A percentile compares a stretch with the other conserved stretches of the same genome.
Conservation (phyloP, 2,113 vertebrate species). For the Spheniscus mendiculus region DNA sequence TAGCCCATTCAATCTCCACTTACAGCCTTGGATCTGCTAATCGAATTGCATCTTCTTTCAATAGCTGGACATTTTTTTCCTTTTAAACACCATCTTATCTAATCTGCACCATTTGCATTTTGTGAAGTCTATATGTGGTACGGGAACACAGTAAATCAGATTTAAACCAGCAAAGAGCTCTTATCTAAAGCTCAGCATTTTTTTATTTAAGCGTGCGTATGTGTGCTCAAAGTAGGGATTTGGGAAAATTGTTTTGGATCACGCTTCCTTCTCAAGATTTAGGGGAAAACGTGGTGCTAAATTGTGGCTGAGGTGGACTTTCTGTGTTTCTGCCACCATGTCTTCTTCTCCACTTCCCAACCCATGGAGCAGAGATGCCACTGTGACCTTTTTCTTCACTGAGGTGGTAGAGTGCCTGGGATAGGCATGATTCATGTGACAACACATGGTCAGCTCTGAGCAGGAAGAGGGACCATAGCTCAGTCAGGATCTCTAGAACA, state of each 20-base stretch:
- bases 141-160: neutral
- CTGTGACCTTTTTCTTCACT: fast-evolving
- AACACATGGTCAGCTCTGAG: neutral
- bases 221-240: neutral
- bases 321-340: neutral
- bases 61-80: neutral
- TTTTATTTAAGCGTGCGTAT: neutral
- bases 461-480: neutral
- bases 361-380: fast-evolving
- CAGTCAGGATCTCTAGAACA: neutral
- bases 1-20: slow-evolving; percentile 1
- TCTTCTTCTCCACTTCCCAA: neutral
- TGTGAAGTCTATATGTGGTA: neutral
- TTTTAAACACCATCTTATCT: slow-evolving; percentile 38
- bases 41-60: slow-evolving; percentile 5
- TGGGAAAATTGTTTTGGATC: neutral
- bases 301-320: neutral
- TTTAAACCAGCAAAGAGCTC: neutral
- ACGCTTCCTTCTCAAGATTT: neutral
- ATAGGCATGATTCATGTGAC: neutral
- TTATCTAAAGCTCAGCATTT: neutral
- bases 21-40: slow-evolving; percentile 26
- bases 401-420: neutral
- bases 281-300: neutral
- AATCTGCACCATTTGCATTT: slow-evolving; percentile 27